These are phyloP conservation scores for Tinea semifulvella DNA, from an alignment of 2,888 invertebrate genomes.

Conservation along the genomic window DNA sequence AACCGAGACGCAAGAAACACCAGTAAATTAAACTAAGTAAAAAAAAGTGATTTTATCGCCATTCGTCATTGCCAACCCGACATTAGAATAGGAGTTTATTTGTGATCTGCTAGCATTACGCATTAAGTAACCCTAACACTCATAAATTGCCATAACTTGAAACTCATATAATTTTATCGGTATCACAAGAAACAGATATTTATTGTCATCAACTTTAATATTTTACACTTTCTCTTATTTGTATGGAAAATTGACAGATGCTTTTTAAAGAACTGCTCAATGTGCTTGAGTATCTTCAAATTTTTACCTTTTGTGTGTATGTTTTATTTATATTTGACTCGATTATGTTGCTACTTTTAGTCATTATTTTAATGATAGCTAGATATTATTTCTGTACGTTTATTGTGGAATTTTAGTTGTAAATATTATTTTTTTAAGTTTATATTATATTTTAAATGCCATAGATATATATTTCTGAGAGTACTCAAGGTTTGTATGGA, in stretches of 20 bases:
- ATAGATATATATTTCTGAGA: slow-evolving; percentile 43
- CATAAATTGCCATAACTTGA: slow-evolving; percentile 55
- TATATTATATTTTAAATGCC: slow-evolving; percentile 59
- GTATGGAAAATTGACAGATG: slow-evolving; percentile 9
- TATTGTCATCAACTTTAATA: not conserved
- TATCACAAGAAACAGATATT: not conserved
- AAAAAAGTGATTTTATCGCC: slow-evolving; percentile 57
- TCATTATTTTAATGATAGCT: slow-evolving; percentile 62
- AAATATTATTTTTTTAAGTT: slow-evolving; percentile 55
- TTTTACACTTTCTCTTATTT: not conserved
- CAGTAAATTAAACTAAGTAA: slow-evolving; percentile 40
- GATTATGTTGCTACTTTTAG: slow-evolving; percentile 50
- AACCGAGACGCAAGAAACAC: slow-evolving; percentile 59
- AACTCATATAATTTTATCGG: slow-evolving; percentile 1
- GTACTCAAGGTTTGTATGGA: slow-evolving; percentile 47
- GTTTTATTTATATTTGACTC: slow-evolving; percentile 31
- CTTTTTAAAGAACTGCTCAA: slow-evolving; percentile 19
- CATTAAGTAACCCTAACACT: slow-evolving; percentile 40
- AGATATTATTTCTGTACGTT: slow-evolving; percentile 44
- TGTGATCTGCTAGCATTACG: slow-evolving; percentile 65
- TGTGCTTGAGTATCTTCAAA: slow-evolving; percentile 23
- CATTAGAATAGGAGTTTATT: slow-evolving; percentile 56
- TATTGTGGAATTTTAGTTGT: slow-evolving; percentile 45
- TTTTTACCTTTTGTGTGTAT: slow-evolving; percentile 3
- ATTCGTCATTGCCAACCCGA: slow-evolving; percentile 65